phyloP scores from a whole-genome alignment of 2,797 vertebrate species.

The Alca torda region DNA sequence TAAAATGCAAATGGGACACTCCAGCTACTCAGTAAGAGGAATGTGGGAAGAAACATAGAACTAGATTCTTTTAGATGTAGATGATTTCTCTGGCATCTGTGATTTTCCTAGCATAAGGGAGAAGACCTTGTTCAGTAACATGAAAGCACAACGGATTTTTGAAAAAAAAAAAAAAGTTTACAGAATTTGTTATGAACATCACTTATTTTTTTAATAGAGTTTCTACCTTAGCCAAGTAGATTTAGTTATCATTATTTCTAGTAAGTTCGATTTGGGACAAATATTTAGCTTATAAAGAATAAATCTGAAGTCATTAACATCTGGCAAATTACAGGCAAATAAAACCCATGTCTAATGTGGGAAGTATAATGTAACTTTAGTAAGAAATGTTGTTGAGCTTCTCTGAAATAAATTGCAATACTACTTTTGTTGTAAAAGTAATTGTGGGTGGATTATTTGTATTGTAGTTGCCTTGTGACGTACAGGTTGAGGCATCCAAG shows the following conservation, averaged over 20 bases:
- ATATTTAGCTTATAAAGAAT: neutral
- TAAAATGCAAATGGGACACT: slow-evolving; percentile 21
- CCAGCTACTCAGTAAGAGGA: neutral
- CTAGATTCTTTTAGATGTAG: neutral
- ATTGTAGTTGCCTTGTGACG: neutral
- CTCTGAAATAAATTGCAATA: neutral
- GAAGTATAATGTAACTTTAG: neutral
- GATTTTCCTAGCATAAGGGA: neutral
- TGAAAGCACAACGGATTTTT: neutral
- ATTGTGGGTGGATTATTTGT: neutral
- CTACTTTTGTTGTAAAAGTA: neutral
- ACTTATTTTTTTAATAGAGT: neutral
- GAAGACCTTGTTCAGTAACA: accelerated
- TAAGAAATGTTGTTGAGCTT: neutral
- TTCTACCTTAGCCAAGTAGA: neutral
- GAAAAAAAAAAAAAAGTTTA: neutral
- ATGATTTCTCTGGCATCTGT: neutral
- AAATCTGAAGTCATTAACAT: neutral
- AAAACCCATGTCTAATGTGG: neutral
- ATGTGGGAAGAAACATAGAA: neutral
- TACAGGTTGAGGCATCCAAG: neutral
- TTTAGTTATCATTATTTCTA: neutral
- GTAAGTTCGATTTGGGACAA: neutral
- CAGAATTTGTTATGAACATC: neutral
- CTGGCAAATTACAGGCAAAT: neutral